Percentiles rank a stretch among this genome's conserved stretches.
phyloP scores from a whole-genome alignment of 2,797 vertebrate species.

The Cottoperca gobio region DNA sequence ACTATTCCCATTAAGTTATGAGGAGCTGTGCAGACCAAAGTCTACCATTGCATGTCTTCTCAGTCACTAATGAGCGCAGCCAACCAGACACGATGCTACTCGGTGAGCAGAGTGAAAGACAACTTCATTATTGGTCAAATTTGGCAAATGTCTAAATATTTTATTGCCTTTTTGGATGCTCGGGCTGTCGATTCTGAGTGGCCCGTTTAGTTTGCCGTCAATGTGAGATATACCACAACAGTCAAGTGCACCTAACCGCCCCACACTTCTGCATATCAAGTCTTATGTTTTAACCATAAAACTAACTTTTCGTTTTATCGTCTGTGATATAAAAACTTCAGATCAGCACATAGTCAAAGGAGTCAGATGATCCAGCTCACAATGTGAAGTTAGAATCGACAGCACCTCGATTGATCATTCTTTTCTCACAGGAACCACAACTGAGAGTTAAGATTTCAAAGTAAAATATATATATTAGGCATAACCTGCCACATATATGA shows the following conservation, averaged over 20 bases:
- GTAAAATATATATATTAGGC: slow-evolving; percentile 5
- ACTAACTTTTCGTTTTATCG: neutral
- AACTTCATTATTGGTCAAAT: neutral
- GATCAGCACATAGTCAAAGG: neutral
- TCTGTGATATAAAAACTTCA: neutral
- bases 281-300: neutral
- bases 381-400: neutral
- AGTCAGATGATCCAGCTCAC: neutral
- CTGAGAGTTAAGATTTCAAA: neutral
- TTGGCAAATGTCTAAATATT: too few relatives aligned
- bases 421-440: neutral
- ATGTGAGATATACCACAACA: neutral
- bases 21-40: neutral
- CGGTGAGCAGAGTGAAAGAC: neutral
- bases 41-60: neutral
- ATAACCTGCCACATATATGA: slow-evolving; percentile 3
- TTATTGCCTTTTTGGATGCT: neutral
- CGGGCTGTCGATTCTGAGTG: neutral
- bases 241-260: neutral
- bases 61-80: neutral
- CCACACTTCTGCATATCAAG: neutral
- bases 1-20: slow-evolving; percentile 3
- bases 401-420: neutral
- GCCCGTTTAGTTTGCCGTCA: neutral
- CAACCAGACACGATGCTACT: neutral